Conservation (phyloP, 2,797 vertebrate species). For the Syngnathus rostellatus region DNA sequence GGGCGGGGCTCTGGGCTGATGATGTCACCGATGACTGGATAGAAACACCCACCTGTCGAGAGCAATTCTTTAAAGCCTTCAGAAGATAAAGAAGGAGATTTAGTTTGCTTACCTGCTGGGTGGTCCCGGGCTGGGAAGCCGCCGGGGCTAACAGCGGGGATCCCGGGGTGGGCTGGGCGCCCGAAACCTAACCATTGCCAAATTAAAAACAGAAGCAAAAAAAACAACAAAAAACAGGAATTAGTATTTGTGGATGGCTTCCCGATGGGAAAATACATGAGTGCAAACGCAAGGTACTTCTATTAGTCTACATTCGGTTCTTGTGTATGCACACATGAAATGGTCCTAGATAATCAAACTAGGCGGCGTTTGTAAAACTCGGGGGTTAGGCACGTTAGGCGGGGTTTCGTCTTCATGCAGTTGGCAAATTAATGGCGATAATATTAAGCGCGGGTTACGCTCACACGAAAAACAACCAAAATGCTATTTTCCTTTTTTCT, state of each 20-base stretch:
- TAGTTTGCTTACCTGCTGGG: slow-evolving; percentile 66
- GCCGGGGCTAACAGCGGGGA: slow-evolving; percentile 51
- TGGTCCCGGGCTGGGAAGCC: slow-evolving; percentile 62
- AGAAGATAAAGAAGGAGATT: background rate
- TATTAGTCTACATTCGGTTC: slow-evolving; percentile 18
- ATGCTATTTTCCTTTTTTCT: background rate
- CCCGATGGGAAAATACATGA: slow-evolving; percentile 26
- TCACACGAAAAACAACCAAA: background rate
- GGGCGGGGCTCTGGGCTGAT: slow-evolving; percentile 58
- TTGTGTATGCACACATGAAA: slow-evolving; percentile 55
- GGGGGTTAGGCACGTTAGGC: slow-evolving; percentile 64
- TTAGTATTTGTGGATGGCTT: slow-evolving; percentile 29
- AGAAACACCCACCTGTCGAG: slow-evolving; percentile 37
- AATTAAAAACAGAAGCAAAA: slow-evolving; percentile 14
- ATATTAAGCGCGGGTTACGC: background rate
- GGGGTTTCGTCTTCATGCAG: slow-evolving; percentile 55
- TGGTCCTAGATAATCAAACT: background rate
- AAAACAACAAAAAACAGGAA: slow-evolving; percentile 23
- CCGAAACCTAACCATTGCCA: slow-evolving; percentile 59
- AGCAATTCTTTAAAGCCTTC: background rate
- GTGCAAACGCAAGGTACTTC: slow-evolving; percentile 54
- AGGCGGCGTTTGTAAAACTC: slow-evolving; percentile 21
- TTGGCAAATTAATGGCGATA: slow-evolving; percentile 34
- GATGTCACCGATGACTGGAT: slow-evolving; percentile 39
- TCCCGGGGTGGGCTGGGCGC: slow-evolving; percentile 60